These are phyloP conservation scores for Actinia tenebrosa DNA, from an alignment of 64 coral and sea anemone genomes.

Conservation along the genomic window DNA sequence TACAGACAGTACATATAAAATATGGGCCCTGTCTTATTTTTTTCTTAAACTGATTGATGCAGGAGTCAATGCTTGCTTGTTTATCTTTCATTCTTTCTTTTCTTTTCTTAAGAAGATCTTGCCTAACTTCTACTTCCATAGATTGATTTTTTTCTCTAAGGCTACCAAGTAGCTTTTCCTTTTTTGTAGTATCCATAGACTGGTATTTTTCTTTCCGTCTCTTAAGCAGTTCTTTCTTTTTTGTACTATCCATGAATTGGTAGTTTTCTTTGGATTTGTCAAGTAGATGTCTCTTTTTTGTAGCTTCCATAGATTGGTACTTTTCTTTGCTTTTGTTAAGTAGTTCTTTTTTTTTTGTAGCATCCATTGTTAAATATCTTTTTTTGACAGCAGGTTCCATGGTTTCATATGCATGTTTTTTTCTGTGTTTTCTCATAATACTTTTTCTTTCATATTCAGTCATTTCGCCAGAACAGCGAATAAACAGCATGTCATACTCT, in stretches of 20 bases:
- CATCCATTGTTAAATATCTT: conserved; percentile 19
- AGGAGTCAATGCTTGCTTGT: conserved; percentile 12
- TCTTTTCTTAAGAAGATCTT: neutral
- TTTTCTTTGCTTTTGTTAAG: conserved; percentile 7
- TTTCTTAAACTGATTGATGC: conserved; percentile 35
- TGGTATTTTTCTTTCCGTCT: neutral
- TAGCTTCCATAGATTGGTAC: neutral
- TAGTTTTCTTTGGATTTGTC: conserved; percentile 4
- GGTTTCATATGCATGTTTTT: conserved; percentile 1
- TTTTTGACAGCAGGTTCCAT: conserved; percentile 40
- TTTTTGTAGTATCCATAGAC: conserved; percentile 6
- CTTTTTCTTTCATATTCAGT: conserved; percentile 31
- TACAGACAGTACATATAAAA: conserved; percentile 48
- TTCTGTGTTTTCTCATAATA: conserved; percentile 27
- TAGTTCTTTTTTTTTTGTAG: conserved; percentile 27
- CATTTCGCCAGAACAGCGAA: conserved; percentile 16
- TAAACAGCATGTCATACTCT: conserved; percentile 35
- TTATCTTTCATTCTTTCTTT: conserved; percentile 13
- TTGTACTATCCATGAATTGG: neutral
- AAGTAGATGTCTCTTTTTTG: conserved; percentile 26
- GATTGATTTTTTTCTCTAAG: neutral
- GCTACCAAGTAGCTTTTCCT: neutral
- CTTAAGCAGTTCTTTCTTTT: neutral
- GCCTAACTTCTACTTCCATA: neutral
- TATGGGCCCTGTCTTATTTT: conserved; percentile 49